phyloP scores from a whole-genome alignment of 2,797 vertebrate genomes.

The Centropyge bicolor region DNA sequence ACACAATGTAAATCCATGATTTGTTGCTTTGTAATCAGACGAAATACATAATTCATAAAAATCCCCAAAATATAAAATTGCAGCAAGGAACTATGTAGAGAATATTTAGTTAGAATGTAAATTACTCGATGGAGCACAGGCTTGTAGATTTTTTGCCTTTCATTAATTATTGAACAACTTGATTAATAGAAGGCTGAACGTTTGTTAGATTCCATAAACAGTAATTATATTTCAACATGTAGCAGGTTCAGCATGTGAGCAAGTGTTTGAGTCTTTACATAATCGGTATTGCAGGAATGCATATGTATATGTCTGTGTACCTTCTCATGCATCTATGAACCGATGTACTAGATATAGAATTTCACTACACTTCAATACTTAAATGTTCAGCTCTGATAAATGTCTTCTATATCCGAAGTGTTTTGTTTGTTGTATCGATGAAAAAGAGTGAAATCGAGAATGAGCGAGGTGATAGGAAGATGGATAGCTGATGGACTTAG shows the following conservation, averaged over 20 bases:
- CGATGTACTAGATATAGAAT: background rate
- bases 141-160: too few relatives aligned
- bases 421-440: background rate
- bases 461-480: constrained; percentile 18
- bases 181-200: too few relatives aligned
- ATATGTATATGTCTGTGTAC: too few relatives aligned
- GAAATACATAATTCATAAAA: background rate
- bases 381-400: background rate
- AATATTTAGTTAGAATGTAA: too few relatives aligned
- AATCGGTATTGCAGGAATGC: background rate
- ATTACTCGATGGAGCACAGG: too few relatives aligned
- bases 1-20: background rate
- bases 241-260: too few relatives aligned
- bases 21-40: background rate
- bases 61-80: background rate
- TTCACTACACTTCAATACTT: background rate
- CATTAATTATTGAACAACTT: too few relatives aligned
- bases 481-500: constrained; percentile 29
- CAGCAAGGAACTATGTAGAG: too few relatives aligned
- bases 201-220: too few relatives aligned
- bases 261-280: too few relatives aligned
- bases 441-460: background rate
- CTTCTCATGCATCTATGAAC: background rate
- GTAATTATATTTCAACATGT: too few relatives aligned
- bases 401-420: background rate